These are phyloP conservation scores for Notechis scutatus DNA, from an alignment of 2,113 vertebrate species.

Conservation along the genomic window DNA sequence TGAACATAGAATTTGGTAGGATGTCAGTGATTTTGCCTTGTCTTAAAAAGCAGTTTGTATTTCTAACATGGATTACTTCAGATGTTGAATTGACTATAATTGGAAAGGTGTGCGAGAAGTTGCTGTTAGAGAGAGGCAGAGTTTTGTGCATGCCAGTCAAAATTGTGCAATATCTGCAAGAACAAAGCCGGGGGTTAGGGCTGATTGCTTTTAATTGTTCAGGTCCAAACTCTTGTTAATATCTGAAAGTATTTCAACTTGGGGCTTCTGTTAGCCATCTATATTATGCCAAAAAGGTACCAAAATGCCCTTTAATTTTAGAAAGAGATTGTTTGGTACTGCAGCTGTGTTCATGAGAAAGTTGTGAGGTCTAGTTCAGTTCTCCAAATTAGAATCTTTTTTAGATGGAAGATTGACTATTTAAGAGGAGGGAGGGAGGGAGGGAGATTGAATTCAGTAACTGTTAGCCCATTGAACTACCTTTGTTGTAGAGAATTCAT, in stretches of 20 bases:
- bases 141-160: neutral
- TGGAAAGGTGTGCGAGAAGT: neutral
- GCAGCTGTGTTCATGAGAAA: neutral
- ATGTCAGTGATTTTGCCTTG: neutral
- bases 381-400: neutral
- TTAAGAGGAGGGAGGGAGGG: neutral
- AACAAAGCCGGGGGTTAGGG: neutral
- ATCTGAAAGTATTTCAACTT: neutral
- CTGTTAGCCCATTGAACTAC: neutral
- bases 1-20: neutral
- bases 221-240: neutral
- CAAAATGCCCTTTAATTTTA: neutral
- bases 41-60: neutral
- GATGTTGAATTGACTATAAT: neutral
- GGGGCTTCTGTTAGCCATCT: neutral
- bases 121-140: neutral
- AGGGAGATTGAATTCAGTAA: neutral
- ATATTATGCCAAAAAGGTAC: neutral
- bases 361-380: neutral
- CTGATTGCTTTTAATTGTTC: neutral
- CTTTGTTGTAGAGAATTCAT: neutral
- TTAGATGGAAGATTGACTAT: neutral
- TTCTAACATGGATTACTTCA: neutral
- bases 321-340: neutral
- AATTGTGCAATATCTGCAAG: neutral